These are phyloP conservation scores for Netelia melanura DNA, from an alignment of 2,888 invertebrate genomes.

Conservation along the genomic window DNA sequence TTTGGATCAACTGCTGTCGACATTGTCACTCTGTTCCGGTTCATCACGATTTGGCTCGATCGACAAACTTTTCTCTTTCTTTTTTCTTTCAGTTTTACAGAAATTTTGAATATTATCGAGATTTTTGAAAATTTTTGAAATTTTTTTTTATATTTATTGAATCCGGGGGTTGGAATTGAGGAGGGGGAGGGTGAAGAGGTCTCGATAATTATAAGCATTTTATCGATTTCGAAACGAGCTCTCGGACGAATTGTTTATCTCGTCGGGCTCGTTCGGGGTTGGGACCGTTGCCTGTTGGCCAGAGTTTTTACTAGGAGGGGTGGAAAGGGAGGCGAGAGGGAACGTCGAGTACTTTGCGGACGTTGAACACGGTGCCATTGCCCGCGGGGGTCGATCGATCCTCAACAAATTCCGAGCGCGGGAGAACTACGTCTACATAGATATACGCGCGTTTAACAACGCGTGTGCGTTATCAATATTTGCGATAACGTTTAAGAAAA, in stretches of 20 bases:
- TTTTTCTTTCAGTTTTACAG: too few species aligned
- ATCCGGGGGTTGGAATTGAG: not conserved
- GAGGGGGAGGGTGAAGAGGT: too few species aligned
- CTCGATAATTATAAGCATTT: too few species aligned
- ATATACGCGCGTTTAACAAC: not conserved
- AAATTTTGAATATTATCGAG: not conserved
- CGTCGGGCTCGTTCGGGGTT: too few species aligned
- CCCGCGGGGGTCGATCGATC: conserved; percentile 61
- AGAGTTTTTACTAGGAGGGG: not conserved
- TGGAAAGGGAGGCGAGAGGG: conserved; percentile 9
- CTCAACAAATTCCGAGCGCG: conserved; percentile 54
- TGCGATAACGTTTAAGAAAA: too few species aligned
- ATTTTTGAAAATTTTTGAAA: not conserved
- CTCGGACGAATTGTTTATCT: too few species aligned
- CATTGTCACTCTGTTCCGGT: not conserved
- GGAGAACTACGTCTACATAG: conserved; percentile 6
- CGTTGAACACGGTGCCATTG: conserved; percentile 64
- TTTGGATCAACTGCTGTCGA: not conserved
- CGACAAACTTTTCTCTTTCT: too few species aligned
- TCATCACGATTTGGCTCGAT: not conserved
- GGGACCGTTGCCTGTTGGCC: not conserved
- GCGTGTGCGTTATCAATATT: too few species aligned
- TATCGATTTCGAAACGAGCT: too few species aligned
- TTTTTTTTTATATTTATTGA: not conserved
- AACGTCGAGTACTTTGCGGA: conserved; percentile 46